Percentiles rank a stretch among this genome's conserved stretches.
phyloP scores from a whole-genome alignment of 2,888 invertebrate genomes.

The Cataglyphis albicans region DNA sequence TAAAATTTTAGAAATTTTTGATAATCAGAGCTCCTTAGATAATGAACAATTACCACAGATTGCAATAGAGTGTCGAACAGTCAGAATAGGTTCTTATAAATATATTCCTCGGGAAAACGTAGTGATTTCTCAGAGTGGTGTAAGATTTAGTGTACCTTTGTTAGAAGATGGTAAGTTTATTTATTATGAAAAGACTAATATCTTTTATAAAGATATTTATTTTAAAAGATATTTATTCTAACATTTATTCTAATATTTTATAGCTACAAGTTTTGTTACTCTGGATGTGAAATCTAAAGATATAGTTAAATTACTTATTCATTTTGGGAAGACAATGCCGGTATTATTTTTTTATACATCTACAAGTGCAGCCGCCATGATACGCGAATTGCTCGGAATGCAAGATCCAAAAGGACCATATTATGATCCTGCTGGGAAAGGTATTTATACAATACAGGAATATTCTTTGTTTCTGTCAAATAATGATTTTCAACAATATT shows the following conservation, averaged over 20 bases:
- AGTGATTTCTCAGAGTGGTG: constrained; percentile 86
- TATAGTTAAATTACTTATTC: constrained; percentile 91
- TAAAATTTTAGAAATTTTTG: constrained; percentile 46
- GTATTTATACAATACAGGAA: constrained; percentile 76
- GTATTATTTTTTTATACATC: constrained; percentile 93
- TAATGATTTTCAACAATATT: neutral
- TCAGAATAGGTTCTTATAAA: constrained; percentile 95
- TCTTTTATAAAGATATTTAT: neutral
- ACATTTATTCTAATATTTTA: constrained; percentile 51
- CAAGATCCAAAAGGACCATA: constrained; percentile 86
- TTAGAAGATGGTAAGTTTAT: constrained; percentile 83
- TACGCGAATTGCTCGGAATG: constrained; percentile 92
- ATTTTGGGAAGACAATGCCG: constrained; percentile 92
- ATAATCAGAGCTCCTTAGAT: constrained; percentile 79
- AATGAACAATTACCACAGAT: constrained; percentile 86
- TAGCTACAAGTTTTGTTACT: constrained; percentile 85
- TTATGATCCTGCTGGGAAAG: constrained; percentile 87
- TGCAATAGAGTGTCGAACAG: constrained; percentile 90
- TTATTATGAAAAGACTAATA: neutral
- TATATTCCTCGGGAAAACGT: constrained; percentile 92
- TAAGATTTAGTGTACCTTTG: constrained; percentile 86
- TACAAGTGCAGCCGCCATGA: constrained; percentile 89
- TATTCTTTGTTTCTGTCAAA: neutral
- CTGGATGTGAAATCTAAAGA: constrained; percentile 90
- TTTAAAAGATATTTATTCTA: neutral